phyloP scores from a whole-genome alignment of 2,888 invertebrate genomes.

The Linnaemya tessellans region DNA sequence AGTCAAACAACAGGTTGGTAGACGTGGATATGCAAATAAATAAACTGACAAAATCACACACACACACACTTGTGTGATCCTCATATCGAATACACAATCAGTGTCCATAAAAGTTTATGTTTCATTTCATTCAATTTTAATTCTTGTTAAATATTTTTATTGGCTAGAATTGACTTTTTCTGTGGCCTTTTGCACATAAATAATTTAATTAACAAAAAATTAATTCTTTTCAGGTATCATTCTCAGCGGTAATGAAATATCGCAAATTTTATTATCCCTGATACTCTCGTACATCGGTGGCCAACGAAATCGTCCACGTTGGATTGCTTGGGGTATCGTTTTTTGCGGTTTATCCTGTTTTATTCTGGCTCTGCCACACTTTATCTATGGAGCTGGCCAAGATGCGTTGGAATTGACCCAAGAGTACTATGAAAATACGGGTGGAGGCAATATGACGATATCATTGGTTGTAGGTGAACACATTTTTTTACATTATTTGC shows the following conservation, averaged over 20 bases:
- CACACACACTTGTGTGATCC: no score
- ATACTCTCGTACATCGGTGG: conserved; percentile 87
- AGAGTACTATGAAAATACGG: conserved; percentile 79
- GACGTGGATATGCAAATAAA: background rate
- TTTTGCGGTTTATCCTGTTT: conserved; percentile 86
- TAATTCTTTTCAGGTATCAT: conserved; percentile 85
- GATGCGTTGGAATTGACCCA: conserved; percentile 82
- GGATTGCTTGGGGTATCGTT: conserved; percentile 87
- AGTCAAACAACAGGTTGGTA: conserved; percentile 87
- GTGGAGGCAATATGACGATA: conserved; percentile 65
- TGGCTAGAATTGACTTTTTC: no score
- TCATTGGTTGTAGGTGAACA: conserved; percentile 78
- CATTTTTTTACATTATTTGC: background rate
- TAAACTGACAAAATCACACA: background rate
- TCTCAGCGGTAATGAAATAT: conserved; percentile 88
- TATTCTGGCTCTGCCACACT: conserved; percentile 86
- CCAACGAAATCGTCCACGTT: conserved; percentile 87
- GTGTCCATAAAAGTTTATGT: no score
- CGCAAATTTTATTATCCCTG: conserved; percentile 87
- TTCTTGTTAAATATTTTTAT: no score
- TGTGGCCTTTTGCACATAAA: no score
- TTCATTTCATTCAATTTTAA: background rate
- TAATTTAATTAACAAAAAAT: no score
- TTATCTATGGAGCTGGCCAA: conserved; percentile 86
- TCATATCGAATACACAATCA: no score